Evolutionary conservation across 2,797 vertebrate genomes (phyloP).

Genomic region (Philypnodon macrostomus): DNA sequence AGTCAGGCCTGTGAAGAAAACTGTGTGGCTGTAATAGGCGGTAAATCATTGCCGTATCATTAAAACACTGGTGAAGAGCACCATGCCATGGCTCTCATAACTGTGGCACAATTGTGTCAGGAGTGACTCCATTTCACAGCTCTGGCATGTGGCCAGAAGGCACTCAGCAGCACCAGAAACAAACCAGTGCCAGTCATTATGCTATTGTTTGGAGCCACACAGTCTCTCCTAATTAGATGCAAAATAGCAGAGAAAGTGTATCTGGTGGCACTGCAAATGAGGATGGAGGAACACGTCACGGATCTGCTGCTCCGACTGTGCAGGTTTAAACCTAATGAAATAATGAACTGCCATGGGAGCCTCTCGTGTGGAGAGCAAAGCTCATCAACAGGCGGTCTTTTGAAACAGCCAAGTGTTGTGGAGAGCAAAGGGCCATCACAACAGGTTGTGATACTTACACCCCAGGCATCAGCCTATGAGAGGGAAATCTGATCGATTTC

Average conservation of each 20-base stretch:
- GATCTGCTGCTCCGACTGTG: conserved; percentile 36
- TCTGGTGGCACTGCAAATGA: conserved; percentile 52
- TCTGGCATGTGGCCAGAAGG: conserved; percentile 49
- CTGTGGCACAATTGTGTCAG: conserved; percentile 33
- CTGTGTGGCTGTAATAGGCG: not conserved
- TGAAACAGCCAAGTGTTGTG: conserved; percentile 24
- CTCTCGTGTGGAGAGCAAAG: conserved; percentile 34
- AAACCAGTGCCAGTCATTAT: conserved; percentile 67
- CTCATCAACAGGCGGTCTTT: conserved; percentile 41
- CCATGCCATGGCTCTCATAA: conserved; percentile 19
- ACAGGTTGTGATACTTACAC: conserved; percentile 36
- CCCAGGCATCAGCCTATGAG: conserved; percentile 25
- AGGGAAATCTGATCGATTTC: conserved; percentile 47
- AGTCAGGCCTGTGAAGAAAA: conserved; percentile 7
- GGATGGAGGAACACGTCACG: conserved; percentile 46
- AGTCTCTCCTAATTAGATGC: conserved; percentile 72
- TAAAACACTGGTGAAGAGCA: conserved; percentile 7
- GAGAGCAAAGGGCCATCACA: conserved; percentile 31
- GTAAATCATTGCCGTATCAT: not conserved
- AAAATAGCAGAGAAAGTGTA: conserved; percentile 57
- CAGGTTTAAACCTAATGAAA: conserved; percentile 59
- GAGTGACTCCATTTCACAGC: conserved; percentile 40
- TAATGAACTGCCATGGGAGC: conserved; percentile 64
- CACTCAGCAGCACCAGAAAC: conserved; percentile 38
- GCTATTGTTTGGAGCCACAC: conserved; percentile 68